Evolutionary conservation across 2,113 vertebrate species (phyloP).

Genomic region (Nothobranchius kuhntae): DNA sequence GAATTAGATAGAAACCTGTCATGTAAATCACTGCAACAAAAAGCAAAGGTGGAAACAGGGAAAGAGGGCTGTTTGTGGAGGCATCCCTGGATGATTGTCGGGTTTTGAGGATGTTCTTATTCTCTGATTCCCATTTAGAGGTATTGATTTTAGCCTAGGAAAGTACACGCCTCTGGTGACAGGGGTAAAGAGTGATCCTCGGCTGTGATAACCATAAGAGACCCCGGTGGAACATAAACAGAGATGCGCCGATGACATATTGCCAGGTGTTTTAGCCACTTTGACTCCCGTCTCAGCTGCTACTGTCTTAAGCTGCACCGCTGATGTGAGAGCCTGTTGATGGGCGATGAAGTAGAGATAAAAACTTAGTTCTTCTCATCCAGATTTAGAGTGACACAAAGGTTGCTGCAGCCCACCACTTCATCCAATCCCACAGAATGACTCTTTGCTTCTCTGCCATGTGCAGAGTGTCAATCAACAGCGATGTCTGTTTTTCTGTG

Average conservation of each 20-base stretch:
- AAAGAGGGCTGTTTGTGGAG: conserved; percentile 30
- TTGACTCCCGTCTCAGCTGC: conserved; percentile 44
- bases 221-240: conserved; percentile 46
- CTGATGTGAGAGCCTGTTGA: conserved; percentile 51
- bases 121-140: conserved; percentile 68
- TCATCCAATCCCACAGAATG: conserved; percentile 17
- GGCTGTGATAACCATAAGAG: conserved; percentile 58
- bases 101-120: conserved; percentile 54
- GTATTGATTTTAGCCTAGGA: conserved; percentile 71
- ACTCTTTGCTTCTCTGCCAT: conserved; percentile 12
- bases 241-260: conserved; percentile 45
- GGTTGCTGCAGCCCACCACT: conserved; percentile 6
- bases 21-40: conserved; percentile 64
- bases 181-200: conserved; percentile 54
- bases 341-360: conserved; percentile 39
- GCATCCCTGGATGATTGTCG: conserved; percentile 30
- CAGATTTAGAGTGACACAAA: conserved; percentile 15
- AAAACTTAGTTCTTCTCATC: conserved; percentile 43
- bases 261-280: conserved; percentile 39
- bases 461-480: conserved; percentile 30
- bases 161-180: conserved; percentile 58
- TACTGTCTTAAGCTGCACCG: conserved; percentile 46
- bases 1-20: conserved; percentile 67
- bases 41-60: conserved; percentile 45
- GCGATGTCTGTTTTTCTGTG: conserved; percentile 1